Conservation (phyloP, 2,797 vertebrate species). For the Enteromius mattozi region DNA sequence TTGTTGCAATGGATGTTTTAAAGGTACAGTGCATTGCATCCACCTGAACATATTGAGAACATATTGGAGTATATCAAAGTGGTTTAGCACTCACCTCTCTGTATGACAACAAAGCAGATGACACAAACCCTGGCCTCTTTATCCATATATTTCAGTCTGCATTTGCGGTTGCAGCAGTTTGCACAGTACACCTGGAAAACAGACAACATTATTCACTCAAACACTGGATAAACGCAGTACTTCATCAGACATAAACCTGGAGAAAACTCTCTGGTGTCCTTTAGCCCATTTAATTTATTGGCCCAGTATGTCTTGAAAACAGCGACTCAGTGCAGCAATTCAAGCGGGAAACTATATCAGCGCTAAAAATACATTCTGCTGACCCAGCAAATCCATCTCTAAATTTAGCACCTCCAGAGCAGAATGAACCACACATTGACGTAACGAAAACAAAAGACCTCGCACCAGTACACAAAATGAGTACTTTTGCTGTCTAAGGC, state of each 20-base stretch:
- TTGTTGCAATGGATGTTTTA: not conserved
- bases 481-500: not conserved
- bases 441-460: slow-evolving; percentile 34
- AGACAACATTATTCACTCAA: slow-evolving; percentile 30
- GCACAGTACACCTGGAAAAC: slow-evolving; percentile 90
- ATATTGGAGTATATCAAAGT: not conserved
- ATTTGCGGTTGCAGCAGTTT: slow-evolving; percentile 91
- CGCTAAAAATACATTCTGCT: slow-evolving; percentile 55
- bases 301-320: slow-evolving; percentile 15
- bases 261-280: slow-evolving; percentile 28
- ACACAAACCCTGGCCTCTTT: slow-evolving; percentile 95
- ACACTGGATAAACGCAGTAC: slow-evolving; percentile 4
- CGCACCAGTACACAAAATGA: not conserved
- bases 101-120: slow-evolving; percentile 87
- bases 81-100: slow-evolving; percentile 73
- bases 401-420: slow-evolving; percentile 45
- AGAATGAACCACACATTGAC: slow-evolving; percentile 19
- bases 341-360: slow-evolving; percentile 36
- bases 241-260: slow-evolving; percentile 16
- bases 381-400: slow-evolving; percentile 25
- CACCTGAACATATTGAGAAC: not conserved
- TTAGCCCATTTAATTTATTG: slow-evolving; percentile 38
- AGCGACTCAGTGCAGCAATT: slow-evolving; percentile 35
- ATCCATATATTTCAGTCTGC: slow-evolving; percentile 91
- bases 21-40: slow-evolving; percentile 15